A percentile compares a stretch with the other conserved stretches of the same genome.
Evolutionary conservation across 2,888 invertebrate genomes (phyloP).

Genomic region (Perizoma affinitatum): DNA sequence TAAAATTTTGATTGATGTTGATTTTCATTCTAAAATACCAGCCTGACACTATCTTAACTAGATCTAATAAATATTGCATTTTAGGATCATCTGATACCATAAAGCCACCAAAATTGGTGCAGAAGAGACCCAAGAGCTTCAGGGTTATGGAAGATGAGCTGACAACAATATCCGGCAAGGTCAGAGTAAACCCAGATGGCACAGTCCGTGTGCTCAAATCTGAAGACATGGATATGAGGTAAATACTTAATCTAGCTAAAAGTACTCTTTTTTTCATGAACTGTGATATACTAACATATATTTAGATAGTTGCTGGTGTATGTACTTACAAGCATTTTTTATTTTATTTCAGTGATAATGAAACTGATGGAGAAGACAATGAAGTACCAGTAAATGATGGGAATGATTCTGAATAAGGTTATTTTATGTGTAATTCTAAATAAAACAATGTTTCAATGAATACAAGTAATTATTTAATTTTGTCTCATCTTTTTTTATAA

Average conservation of each 20-base stretch:
- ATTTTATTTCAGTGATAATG: constrained; percentile 39
- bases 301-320: too few relatives aligned
- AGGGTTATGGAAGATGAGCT: constrained; percentile 84
- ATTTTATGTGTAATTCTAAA: constrained; percentile 13
- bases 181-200: constrained; percentile 85
- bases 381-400: constrained; percentile 34
- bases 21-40: too few relatives aligned
- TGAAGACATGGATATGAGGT: constrained; percentile 33
- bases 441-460: constrained; percentile 22
- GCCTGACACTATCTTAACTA: too few relatives aligned
- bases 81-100: constrained; percentile 84
- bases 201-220: constrained; percentile 67
- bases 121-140: constrained; percentile 79
- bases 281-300: too few relatives aligned
- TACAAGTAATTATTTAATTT: constrained; percentile 17
- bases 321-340: background rate
- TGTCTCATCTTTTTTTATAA: constrained; percentile 19
- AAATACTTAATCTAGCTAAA: too few relatives aligned
- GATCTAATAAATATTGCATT: background rate
- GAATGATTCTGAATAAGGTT: constrained; percentile 21
- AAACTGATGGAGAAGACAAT: constrained; percentile 26
- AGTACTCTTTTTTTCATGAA: too few relatives aligned
- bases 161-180: constrained; percentile 80
- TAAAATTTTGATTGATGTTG: too few relatives aligned
- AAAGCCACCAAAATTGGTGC: constrained; percentile 72